Conservation (phyloP, 2,888 invertebrate species). For the Tipula confusa region DNA sequence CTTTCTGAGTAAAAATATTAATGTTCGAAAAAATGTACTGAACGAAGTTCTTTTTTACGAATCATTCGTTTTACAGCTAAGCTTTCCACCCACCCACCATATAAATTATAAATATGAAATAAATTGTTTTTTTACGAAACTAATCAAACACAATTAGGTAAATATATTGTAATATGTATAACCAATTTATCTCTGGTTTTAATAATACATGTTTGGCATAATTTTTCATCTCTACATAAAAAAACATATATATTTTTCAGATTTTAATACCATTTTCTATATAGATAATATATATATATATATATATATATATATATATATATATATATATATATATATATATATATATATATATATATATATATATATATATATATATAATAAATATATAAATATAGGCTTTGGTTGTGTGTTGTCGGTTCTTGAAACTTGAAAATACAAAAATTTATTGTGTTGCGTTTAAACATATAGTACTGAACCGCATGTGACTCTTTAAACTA, state of each 20-base stretch:
- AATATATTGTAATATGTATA: no score
- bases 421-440: background rate
- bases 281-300: background rate
- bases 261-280: no score
- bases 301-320: no score
- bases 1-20: no score
- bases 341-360: no score
- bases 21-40: no score
- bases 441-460: background rate
- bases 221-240: background rate
- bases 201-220: background rate
- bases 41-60: no score
- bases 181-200: background rate
- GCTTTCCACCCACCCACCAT: no score
- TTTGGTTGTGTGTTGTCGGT: background rate
- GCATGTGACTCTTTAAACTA: background rate
- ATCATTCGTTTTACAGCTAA: no score
- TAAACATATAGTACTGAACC: background rate
- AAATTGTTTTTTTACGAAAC: no score
- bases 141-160: no score
- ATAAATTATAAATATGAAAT: no score
- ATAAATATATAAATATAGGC: background rate
- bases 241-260: background rate
- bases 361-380: background rate
- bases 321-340: background rate